Conservation (phyloP, 53 echinoderm and acorn worm genomes). For the Henricia sp. region DNA sequence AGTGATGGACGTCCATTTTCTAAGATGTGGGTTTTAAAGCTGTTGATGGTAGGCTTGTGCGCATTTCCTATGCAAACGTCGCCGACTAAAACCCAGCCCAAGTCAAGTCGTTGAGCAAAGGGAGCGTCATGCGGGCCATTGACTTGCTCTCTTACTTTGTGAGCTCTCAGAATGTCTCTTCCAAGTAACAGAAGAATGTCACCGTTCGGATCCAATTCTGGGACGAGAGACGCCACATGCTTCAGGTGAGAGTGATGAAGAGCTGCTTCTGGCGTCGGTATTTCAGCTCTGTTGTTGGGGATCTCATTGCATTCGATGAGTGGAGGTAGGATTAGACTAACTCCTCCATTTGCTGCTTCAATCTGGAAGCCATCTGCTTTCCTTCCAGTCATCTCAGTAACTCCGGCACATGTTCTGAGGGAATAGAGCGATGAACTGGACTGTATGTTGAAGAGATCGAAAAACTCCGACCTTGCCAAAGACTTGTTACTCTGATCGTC, state of each 20-base stretch:
- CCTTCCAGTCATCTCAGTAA: constrained; percentile 22
- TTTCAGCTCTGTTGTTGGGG: constrained; percentile 47
- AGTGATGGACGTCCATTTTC: constrained; percentile 4
- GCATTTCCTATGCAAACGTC: neutral
- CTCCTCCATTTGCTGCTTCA: constrained; percentile 11
- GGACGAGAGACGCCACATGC: neutral
- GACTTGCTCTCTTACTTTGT: constrained; percentile 19
- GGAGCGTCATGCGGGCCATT: constrained; percentile 16
- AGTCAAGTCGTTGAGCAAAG: neutral
- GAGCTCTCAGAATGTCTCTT: constrained; percentile 42
- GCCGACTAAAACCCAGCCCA: constrained; percentile 14
- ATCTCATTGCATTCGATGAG: constrained; percentile 13
- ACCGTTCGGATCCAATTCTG: neutral
- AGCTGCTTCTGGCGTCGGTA: constrained; percentile 38
- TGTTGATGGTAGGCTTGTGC: neutral
- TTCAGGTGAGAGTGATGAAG: constrained; percentile 29
- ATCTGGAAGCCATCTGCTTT: constrained; percentile 18
- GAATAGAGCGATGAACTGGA: neutral
- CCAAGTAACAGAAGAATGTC: constrained; percentile 45
- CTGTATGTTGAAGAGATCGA: constrained; percentile 12
- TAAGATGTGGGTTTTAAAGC: neutral
- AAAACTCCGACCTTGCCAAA: constrained; percentile 36
- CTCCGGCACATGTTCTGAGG: constrained; percentile 48
- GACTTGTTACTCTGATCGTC: constrained; percentile 63
- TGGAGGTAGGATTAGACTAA: neutral